Conservation (phyloP, 2,888 invertebrate genomes). For the Coenonympha glycerion region DNA sequence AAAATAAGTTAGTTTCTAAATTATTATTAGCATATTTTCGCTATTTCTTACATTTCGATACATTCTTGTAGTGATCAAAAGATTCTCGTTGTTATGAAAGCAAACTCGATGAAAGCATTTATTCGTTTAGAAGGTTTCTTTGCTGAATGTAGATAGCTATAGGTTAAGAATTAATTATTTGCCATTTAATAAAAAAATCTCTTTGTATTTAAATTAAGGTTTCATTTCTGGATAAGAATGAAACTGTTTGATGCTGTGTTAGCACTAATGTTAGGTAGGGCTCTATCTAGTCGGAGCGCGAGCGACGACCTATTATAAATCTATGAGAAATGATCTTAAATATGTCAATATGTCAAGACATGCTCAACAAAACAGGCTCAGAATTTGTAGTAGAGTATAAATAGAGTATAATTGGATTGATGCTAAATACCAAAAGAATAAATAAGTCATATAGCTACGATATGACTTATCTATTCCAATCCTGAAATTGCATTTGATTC, state of each 20-base stretch:
- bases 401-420: no score
- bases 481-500: no score
- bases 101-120: background rate
- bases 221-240: background rate
- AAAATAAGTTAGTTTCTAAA: background rate
- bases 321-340: no score
- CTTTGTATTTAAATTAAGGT: background rate
- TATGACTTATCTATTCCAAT: no score
- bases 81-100: background rate
- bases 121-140: background rate
- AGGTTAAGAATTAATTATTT: background rate
- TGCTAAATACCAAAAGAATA: no score
- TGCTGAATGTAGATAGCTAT: background rate
- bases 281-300: no score
- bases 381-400: no score
- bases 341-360: no score
- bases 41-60: background rate
- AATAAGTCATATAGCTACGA: no score
- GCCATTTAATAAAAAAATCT: background rate
- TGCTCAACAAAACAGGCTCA: no score
- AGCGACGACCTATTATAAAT: no score
- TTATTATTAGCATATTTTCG: background rate
- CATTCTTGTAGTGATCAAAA: background rate
- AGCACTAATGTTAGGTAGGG: no score
- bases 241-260: background rate